Evolutionary conservation across 2,113 vertebrate genomes (phyloP).

Genomic region (Phyllopteryx taeniolatus): DNA sequence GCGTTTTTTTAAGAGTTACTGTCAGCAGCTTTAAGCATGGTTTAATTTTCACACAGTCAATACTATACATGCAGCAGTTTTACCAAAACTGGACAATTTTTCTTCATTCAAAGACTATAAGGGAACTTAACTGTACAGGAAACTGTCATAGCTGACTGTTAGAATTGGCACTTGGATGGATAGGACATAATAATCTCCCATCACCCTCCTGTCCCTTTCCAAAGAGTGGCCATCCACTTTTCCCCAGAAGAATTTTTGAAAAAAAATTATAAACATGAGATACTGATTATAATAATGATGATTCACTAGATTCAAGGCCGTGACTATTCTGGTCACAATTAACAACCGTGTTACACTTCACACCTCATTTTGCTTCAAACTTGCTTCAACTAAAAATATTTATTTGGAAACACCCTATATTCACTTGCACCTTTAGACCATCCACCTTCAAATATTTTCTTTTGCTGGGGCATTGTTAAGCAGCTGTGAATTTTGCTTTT

Average conservation of each 20-base stretch:
- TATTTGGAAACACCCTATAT: background rate
- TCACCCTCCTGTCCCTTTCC: no score
- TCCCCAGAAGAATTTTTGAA: no score
- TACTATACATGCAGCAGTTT: background rate
- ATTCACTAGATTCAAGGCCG: background rate
- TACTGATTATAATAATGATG: background rate
- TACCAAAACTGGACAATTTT: no score
- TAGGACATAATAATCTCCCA: no score
- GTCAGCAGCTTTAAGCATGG: no score
- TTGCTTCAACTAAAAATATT: background rate
- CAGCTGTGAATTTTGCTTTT: constrained; percentile 33
- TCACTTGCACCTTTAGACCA: background rate
- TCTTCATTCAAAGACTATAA: no score
- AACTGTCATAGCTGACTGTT: no score
- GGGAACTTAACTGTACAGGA: no score
- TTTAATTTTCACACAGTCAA: no score
- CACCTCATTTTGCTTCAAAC: background rate
- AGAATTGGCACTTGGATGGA: no score
- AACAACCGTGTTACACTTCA: background rate
- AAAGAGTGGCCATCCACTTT: no score
- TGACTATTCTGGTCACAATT: background rate
- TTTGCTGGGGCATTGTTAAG: constrained; percentile 34
- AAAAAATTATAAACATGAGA: no score
- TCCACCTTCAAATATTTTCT: constrained; percentile 4
- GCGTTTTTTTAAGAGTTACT: background rate